These are phyloP conservation scores for Ariopsis seemanni DNA, from an alignment of 2,113 vertebrate species.

Conservation along the genomic window DNA sequence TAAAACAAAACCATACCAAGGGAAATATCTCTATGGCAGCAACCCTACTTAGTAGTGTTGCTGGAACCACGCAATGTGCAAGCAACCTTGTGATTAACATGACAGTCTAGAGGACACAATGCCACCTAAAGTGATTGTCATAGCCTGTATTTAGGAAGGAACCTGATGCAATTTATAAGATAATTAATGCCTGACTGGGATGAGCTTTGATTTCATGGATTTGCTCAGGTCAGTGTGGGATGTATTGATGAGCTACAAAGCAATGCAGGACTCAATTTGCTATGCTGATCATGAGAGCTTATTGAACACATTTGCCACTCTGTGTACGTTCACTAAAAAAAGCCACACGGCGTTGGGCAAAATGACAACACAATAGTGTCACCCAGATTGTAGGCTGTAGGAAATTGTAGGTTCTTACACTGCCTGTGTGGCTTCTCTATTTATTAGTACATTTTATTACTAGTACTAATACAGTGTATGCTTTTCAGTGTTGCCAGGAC, in stretches of 20 bases:
- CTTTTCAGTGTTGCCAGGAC: not conserved
- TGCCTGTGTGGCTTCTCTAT: not conserved
- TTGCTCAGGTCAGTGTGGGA: constrained; percentile 53
- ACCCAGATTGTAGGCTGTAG: not conserved
- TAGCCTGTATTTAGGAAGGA: constrained; percentile 26
- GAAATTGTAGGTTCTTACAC: not conserved
- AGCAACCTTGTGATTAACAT: not conserved
- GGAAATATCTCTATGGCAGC: not conserved
- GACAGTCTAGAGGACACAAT: constrained; percentile 36
- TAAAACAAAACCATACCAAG: not conserved
- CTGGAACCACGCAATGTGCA: not conserved
- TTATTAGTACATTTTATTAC: not conserved
- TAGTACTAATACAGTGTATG: not conserved
- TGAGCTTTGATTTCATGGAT: constrained; percentile 76
- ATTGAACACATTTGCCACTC: constrained; percentile 58
- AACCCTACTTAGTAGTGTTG: not conserved
- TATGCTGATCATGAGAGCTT: constrained; percentile 58
- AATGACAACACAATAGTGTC: not conserved
- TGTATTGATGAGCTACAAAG: constrained; percentile 63
- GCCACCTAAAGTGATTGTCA: constrained; percentile 44
- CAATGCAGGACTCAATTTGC: constrained; percentile 54
- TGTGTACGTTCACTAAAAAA: not conserved
- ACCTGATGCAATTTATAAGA: constrained; percentile 69
- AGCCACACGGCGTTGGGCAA: not conserved
- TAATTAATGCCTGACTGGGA: constrained; percentile 69